Evolutionary conservation across 2,888 invertebrate species (phyloP), one percentile per base, ranked within the genome.

Genomic region (Drosophila meridionalis): DNA sequence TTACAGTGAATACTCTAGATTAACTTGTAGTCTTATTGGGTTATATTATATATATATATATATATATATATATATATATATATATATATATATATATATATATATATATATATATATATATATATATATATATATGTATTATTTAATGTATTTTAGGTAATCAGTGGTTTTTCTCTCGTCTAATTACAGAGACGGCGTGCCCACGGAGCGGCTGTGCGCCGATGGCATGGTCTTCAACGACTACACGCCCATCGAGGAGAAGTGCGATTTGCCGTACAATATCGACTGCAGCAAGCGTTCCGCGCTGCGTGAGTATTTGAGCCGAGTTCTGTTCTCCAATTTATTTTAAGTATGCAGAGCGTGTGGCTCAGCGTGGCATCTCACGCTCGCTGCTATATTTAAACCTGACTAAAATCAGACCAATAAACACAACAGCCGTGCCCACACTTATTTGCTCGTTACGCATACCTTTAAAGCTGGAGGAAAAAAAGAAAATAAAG

Each of bases 161-260:
- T 20, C 20, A 20, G 20, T 20, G 20, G 20, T 20, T 20, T 20
- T 20, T 20, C 20, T 20, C 20, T 48, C 9, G 5, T 40, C 47
- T 59, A 72, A 53, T 94, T 94, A 45, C 93, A 95, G 95, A 64
- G 95, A 96, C 71, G 97, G 97, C 32, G 94, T 94, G 82, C 95
- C 96, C 63, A 96, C 95, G 2, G 97, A 96, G 90, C 97, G 96
- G 91, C 94, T 97, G 4, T 98, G 98, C 80, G 96, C 97, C 0
- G 98, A 98, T 91, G 98, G 98, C 30, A 95, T 97, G 94, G 97
- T 98, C 59, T 98, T 98, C 94, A 97, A 98, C 85, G 98, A 97
- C 93, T 97, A 95, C 93, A 96, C 96, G 81, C 94, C 95, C 2
- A 95, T 95, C 69, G 96, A 97, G 67, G 98, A 97, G 92, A 97